Evolutionary conservation across 2,797 vertebrate species (phyloP).

Genomic region (Argya squamiceps): DNA sequence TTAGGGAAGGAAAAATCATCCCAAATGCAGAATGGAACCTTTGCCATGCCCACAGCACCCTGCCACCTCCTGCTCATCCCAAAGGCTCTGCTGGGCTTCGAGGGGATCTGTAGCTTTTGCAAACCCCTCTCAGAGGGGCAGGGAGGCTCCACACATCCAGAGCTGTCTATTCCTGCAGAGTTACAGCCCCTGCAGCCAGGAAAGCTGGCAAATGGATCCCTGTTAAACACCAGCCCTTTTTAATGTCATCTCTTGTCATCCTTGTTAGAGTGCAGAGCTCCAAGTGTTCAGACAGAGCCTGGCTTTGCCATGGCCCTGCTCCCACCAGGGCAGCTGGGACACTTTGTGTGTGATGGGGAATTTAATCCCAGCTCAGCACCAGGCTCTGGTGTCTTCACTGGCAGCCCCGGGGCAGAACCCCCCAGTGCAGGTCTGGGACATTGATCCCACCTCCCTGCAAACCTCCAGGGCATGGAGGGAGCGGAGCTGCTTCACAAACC

Average conservation of each 20-base stretch:
- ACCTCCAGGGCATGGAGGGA: too few species aligned
- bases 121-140: accelerated
- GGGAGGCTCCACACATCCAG: accelerated
- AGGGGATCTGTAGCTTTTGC: background rate
- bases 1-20: background rate
- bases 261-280: background rate
- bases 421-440: background rate
- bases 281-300: background rate
- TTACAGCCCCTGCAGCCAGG: background rate
- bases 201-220: background rate
- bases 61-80: background rate
- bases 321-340: background rate
- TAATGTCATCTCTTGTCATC: background rate
- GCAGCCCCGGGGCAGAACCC: background rate
- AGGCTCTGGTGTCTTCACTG: background rate
- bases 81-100: background rate
- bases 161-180: background rate
- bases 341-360: accelerated
- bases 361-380: background rate
- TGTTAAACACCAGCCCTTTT: background rate
- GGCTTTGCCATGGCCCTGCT: background rate
- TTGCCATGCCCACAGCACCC: background rate
- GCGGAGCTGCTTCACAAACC: background rate
- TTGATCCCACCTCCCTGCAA: background rate
- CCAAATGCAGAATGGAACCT: background rate